Conservation (phyloP, 2,888 invertebrate genomes). For the Hirtodrosophila confusa region DNA sequence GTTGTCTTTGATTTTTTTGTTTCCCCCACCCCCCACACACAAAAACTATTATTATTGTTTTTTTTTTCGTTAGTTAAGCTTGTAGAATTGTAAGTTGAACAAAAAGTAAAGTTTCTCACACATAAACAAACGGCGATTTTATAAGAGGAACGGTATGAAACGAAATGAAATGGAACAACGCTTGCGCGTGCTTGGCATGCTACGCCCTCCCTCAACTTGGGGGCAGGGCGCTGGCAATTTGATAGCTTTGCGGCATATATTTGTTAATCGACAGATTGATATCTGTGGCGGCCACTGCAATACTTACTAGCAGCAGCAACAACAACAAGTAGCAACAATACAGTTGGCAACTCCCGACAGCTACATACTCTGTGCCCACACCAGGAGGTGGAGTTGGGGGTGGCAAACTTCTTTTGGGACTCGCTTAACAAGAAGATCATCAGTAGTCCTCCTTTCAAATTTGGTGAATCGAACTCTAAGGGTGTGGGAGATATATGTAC, state of each 20-base stretch:
- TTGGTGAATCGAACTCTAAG: no score
- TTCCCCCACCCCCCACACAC: background rate
- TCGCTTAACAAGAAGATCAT: no score
- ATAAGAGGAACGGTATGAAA: background rate
- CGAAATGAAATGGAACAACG: constrained; percentile 16
- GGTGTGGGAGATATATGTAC: no score
- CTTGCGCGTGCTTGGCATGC: constrained; percentile 13
- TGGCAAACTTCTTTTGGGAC: no score
- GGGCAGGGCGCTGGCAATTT: constrained; percentile 13
- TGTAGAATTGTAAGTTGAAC: constrained; percentile 38
- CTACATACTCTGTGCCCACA: no score
- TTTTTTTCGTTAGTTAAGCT: constrained; percentile 35
- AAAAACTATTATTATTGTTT: constrained; percentile 27
- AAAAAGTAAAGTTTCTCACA: constrained; percentile 49
- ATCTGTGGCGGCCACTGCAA: constrained; percentile 33
- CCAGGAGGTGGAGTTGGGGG: no score
- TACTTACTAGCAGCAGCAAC: background rate
- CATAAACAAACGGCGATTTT: constrained; percentile 17
- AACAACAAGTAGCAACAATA: no score
- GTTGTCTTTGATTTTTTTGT: constrained; percentile 39
- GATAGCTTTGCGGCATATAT: constrained; percentile 52
- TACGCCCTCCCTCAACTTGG: background rate
- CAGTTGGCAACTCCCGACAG: no score
- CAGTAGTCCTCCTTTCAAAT: no score
- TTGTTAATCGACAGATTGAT: constrained; percentile 50